These are phyloP conservation scores for Tanypteryx hageni DNA, from an alignment of 2,888 invertebrate genomes.

Conservation along the genomic window DNA sequence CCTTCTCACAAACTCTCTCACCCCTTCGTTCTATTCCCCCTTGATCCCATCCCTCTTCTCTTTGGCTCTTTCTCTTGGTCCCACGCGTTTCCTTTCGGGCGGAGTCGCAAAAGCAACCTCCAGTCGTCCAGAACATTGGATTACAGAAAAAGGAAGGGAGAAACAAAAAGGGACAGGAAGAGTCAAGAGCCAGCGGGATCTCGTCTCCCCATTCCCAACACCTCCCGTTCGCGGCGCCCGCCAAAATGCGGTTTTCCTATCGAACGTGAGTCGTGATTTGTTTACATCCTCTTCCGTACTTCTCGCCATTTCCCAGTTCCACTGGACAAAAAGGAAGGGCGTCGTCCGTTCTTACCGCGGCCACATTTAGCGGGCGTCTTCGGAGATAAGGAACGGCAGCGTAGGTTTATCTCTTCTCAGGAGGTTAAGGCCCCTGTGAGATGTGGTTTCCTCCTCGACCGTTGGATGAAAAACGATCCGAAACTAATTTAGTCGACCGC, in stretches of 20 bases:
- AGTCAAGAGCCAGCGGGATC: no score
- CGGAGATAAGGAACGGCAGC: not conserved
- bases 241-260: not conserved
- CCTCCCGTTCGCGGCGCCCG: not conserved
- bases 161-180: not conserved
- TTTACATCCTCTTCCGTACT: slow-evolving; percentile 9
- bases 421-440: not conserved
- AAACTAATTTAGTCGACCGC: not conserved
- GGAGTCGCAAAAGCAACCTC: not conserved
- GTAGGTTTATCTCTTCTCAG: not conserved
- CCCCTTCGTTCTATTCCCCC: no score
- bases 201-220: not conserved
- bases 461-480: slow-evolving; percentile 2
- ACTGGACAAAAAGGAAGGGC: not conserved
- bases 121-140: not conserved
- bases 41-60: no score
- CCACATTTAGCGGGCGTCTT: not conserved
- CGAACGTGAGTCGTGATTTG: not conserved
- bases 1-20: no score
- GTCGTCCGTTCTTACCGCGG: not conserved
- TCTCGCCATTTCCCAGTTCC: not conserved
- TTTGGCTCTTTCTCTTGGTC: no score
- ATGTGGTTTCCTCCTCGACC: not conserved
- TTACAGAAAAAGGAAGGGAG: not conserved
- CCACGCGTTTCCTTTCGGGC: no score